Conservation (phyloP, 2,888 invertebrate species). For the Endomychus coccineus region DNA sequence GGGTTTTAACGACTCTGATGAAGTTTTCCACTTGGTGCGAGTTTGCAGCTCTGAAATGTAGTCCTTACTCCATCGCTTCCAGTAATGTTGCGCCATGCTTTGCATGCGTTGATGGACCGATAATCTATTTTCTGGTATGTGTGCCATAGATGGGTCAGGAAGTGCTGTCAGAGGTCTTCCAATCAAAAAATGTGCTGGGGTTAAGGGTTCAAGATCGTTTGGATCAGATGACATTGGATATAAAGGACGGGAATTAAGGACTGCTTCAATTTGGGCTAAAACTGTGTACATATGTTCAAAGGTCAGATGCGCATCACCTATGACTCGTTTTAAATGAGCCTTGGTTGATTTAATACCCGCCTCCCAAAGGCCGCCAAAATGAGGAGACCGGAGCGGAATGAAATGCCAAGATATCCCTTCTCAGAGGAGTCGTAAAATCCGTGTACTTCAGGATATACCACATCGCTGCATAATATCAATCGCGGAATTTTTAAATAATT, state of each 20-base stretch:
- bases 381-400: constrained; percentile 17
- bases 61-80: constrained; percentile 11
- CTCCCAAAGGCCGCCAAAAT: constrained; percentile 21
- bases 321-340: constrained; percentile 15
- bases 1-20: constrained; percentile 4
- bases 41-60: too few species aligned
- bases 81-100: constrained; percentile 9
- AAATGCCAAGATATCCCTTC: constrained; percentile 16
- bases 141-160: constrained; percentile 8
- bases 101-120: constrained; percentile 10
- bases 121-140: constrained; percentile 4
- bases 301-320: constrained; percentile 23
- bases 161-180: constrained; percentile 24
- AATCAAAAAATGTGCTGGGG: constrained; percentile 23
- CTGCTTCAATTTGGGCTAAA: constrained; percentile 24
- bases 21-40: too few species aligned
- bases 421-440: constrained; percentile 8
- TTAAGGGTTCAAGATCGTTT: constrained; percentile 15
- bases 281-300: constrained; percentile 27
- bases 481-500: background rate
- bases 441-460: background rate
- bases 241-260: constrained; percentile 28
- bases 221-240: constrained; percentile 18
- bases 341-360: constrained; percentile 15
- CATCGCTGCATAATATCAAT: background rate